A percentile compares a stretch with the other conserved stretches of the same genome.
Evolutionary conservation across 2,888 invertebrate genomes (phyloP).

Genomic region (Baronia brevicornis): DNA sequence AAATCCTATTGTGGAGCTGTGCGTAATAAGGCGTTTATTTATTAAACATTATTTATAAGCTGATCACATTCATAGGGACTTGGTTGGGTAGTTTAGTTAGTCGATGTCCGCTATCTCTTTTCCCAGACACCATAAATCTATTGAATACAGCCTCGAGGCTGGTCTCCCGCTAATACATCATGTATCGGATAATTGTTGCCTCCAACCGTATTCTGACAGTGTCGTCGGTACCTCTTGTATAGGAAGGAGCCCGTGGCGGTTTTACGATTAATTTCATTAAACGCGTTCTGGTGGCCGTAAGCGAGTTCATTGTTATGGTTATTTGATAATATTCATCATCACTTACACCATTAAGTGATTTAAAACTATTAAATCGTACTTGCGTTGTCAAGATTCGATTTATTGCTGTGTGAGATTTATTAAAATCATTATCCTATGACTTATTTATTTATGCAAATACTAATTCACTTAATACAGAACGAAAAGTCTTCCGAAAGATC

Average conservation of each 20-base stretch:
- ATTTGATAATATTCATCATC: conserved; percentile 6
- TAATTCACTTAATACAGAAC: too few species aligned
- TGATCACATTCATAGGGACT: too few species aligned
- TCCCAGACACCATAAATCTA: neutral
- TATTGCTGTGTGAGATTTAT: neutral
- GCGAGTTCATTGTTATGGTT: conserved; percentile 12
- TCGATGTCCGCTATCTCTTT: conserved; percentile 12
- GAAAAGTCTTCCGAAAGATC: too few species aligned
- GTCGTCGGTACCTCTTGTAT: conserved; percentile 25
- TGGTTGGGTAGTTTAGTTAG: too few species aligned
- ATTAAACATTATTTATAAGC: too few species aligned
- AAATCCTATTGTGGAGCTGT: too few species aligned
- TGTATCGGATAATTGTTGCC: conserved; percentile 47
- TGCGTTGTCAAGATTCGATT: neutral
- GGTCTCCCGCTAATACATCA: conserved; percentile 40
- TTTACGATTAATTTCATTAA: conserved; percentile 30
- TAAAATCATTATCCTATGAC: too few species aligned
- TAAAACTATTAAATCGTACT: conserved; percentile 1
- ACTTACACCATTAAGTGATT: neutral
- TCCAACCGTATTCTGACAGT: conserved; percentile 31
- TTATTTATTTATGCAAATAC: too few species aligned
- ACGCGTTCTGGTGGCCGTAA: conserved; percentile 19
- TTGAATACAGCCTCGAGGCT: conserved; percentile 27
- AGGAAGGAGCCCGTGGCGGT: conserved; percentile 18
- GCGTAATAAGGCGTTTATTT: too few species aligned